Conservation (phyloP, 2,113 vertebrate species). For the Scopus umbretta region DNA sequence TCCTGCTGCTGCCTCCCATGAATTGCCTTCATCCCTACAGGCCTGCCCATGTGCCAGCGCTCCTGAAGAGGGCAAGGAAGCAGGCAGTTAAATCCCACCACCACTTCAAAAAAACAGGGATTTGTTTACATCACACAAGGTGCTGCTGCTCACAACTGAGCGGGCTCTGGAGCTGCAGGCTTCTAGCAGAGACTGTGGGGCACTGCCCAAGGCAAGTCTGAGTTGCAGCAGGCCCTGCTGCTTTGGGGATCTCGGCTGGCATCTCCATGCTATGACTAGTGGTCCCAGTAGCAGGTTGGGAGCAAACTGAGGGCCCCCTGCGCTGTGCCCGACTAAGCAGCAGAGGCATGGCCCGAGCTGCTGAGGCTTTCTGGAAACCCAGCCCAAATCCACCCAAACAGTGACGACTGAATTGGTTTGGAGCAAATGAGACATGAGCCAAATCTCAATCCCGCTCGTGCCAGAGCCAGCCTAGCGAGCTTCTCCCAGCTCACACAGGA, state of each 20-base stretch:
- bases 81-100: neutral
- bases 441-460: neutral
- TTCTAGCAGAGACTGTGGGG: neutral
- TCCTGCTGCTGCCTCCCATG: neutral
- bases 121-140: neutral
- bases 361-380: neutral
- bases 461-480: neutral
- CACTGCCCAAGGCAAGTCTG: neutral
- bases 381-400: neutral
- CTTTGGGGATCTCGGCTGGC: neutral
- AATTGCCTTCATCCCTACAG: rapidly evolving
- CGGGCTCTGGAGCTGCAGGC: neutral
- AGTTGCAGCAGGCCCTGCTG: neutral
- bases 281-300: neutral
- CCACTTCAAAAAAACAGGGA: neutral
- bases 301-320: neutral
- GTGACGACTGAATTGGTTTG: neutral
- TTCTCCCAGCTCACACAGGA: neutral
- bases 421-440: neutral
- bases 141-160: neutral
- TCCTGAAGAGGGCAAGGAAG: neutral
- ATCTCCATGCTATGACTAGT: rapidly evolving
- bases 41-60: neutral
- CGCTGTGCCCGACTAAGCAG: rapidly evolving
- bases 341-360: neutral